Percentiles rank a stretch among this genome's conserved stretches.
These are phyloP conservation scores for Hedya salicella DNA, from an alignment of 2,888 invertebrate species.

Conservation along the genomic window DNA sequence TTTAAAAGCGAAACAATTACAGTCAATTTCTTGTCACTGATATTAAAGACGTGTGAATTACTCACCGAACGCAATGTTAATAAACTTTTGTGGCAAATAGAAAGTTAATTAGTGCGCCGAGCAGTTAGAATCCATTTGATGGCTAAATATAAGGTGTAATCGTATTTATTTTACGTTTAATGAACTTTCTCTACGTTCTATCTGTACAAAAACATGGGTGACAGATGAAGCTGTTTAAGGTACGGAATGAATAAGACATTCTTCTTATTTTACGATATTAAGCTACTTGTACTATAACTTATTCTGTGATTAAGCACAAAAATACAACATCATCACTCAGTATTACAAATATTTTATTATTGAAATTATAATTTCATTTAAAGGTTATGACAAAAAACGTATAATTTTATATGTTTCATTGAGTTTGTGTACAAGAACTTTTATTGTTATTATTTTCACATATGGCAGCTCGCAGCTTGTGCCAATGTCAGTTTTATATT, in stretches of 20 bases:
- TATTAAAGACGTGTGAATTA: slow-evolving; percentile 21
- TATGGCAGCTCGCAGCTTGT: too few relatives aligned
- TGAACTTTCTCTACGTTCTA: slow-evolving; percentile 34
- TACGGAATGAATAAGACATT: not conserved
- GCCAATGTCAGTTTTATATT: slow-evolving; percentile 8
- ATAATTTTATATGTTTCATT: not conserved
- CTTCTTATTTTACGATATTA: too few relatives aligned
- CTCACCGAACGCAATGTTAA: slow-evolving; percentile 32
- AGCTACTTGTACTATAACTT: too few relatives aligned
- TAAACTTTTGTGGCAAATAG: slow-evolving; percentile 34
- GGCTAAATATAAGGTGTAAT: slow-evolving; percentile 39
- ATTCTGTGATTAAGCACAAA: too few relatives aligned
- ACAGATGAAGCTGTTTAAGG: slow-evolving; percentile 32
- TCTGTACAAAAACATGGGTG: slow-evolving; percentile 33
- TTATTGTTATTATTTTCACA: too few relatives aligned
- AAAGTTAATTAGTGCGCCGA: slow-evolving; percentile 40
- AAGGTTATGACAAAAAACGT: too few relatives aligned
- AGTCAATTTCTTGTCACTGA: not conserved
- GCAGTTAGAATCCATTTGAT: slow-evolving; percentile 39
- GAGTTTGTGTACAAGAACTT: too few relatives aligned
- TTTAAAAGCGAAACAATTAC: slow-evolving; percentile 17
- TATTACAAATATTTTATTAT: not conserved
- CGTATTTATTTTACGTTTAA: slow-evolving; percentile 37
- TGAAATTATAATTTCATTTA: not conserved
- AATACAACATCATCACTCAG: too few relatives aligned